Conservation (phyloP, 2,888 invertebrate genomes). For the Tanytarsus gracilentus region DNA sequence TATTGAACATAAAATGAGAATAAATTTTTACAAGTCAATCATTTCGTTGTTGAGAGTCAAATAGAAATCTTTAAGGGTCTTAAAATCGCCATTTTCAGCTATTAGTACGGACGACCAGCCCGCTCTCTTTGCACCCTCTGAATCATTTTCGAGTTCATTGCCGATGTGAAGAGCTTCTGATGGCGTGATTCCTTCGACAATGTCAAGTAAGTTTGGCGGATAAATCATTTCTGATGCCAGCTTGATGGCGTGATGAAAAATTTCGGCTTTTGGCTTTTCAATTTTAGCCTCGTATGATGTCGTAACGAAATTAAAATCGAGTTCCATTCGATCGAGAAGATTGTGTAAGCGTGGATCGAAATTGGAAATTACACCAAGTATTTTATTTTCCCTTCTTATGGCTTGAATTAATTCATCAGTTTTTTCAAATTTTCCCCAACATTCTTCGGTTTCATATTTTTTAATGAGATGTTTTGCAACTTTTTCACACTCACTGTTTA, state of each 20-base stretch:
- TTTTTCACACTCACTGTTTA: slow-evolving; percentile 32
- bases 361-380: slow-evolving; percentile 77
- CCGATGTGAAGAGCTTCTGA: slow-evolving; percentile 73
- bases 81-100: background rate
- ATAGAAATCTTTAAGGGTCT: background rate
- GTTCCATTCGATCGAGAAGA: slow-evolving; percentile 54
- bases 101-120: slow-evolving; percentile 17
- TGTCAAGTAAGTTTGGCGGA: slow-evolving; percentile 35
- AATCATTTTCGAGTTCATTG: slow-evolving; percentile 66
- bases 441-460: slow-evolving; percentile 57
- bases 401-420: slow-evolving; percentile 49
- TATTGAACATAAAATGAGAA: slow-evolving; percentile 30
- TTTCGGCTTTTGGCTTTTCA: slow-evolving; percentile 37
- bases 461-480: slow-evolving; percentile 54
- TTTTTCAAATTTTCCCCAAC: slow-evolving; percentile 62
- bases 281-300: slow-evolving; percentile 66
- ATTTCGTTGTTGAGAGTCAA: background rate
- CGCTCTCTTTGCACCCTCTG: slow-evolving; percentile 61
- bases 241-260: slow-evolving; percentile 45
- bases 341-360: slow-evolving; percentile 70
- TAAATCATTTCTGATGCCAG: slow-evolving; percentile 34
- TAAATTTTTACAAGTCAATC: background rate
- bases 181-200: slow-evolving; percentile 40
- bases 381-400: slow-evolving; percentile 40
- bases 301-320: slow-evolving; percentile 71